These are phyloP conservation scores for Drosophila kurseongensis DNA, from an alignment of 1,140 invertebrate species.

Conservation along the genomic window DNA sequence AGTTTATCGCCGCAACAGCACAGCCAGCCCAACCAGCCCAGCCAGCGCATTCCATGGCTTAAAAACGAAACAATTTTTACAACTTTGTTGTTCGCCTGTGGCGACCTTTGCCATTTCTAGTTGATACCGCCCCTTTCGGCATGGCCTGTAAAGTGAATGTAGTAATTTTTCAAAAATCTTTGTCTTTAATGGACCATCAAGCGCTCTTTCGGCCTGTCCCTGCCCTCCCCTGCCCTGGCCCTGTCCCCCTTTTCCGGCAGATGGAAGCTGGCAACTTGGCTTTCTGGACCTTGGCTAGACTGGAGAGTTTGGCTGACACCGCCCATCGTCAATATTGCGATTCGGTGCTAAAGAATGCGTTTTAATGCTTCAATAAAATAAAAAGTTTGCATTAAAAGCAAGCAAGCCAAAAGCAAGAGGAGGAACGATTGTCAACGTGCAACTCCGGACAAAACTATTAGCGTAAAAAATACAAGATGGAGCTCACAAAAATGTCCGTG, in stretches of 20 bases:
- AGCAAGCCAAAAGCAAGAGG: not conserved
- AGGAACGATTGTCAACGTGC: not conserved
- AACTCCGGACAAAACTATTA: constrained; percentile 68
- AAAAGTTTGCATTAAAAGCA: constrained; percentile 78
- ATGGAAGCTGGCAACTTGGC: constrained; percentile 33
- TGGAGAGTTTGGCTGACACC: constrained; percentile 19
- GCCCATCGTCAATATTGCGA: constrained; percentile 74
- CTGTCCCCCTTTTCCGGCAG: not conserved
- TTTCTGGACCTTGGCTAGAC: constrained; percentile 57
- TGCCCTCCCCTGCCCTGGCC: too few species aligned
- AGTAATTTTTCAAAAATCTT: constrained; percentile 84
- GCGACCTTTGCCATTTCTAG: constrained; percentile 70
- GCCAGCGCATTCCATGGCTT: constrained; percentile 35
- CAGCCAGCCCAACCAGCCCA: not conserved
- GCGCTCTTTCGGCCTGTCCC: constrained; percentile 40
- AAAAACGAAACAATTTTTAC: constrained; percentile 84
- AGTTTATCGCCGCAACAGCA: constrained; percentile 59
- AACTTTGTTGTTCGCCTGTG: constrained; percentile 83
- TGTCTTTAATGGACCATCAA: constrained; percentile 84
- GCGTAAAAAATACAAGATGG: constrained; percentile 63
- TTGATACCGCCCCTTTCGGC: constrained; percentile 18
- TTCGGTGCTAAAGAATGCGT: constrained; percentile 83
- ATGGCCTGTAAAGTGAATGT: constrained; percentile 63
- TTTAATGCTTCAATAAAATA: constrained; percentile 84
- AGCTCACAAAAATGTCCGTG: constrained; percentile 5